A percentile compares a stretch with the other conserved stretches of the same genome.
Conservation (phyloP, 2,113 vertebrate species). For the Tamias sibiricus region DNA sequence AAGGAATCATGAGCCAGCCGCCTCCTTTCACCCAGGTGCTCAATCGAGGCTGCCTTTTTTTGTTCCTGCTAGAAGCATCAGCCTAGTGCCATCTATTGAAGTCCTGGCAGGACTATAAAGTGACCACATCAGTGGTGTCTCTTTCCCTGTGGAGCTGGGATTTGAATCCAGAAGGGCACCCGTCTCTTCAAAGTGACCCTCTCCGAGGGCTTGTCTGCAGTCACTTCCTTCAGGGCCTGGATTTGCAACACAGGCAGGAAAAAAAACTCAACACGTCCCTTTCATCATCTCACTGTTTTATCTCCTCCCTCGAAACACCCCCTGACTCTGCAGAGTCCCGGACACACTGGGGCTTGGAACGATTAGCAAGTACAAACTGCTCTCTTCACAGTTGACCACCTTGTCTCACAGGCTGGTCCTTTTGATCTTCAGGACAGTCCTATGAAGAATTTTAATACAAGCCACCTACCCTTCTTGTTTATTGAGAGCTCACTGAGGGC, state of each 20-base stretch:
- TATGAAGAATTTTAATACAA: neutral
- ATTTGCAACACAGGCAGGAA: neutral
- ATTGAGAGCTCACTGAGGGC: neutral
- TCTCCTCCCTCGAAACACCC: neutral
- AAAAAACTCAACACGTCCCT: no score
- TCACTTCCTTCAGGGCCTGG: neutral
- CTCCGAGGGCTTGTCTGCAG: neutral
- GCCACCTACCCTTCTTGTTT: neutral
- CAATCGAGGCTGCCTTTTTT: neutral
- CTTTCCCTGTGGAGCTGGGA: neutral
- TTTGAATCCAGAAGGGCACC: neutral
- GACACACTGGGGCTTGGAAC: neutral
- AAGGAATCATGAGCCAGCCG: neutral
- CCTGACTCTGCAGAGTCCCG: rapidly evolving
- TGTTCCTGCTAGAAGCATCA: neutral
- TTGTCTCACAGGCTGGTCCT: neutral
- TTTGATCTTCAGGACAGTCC: neutral
- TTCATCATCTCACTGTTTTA: neutral
- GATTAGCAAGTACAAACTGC: neutral
- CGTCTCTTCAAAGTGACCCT: constrained; percentile 32
- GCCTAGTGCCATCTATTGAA: neutral
- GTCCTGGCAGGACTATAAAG: neutral
- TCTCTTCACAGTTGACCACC: rapidly evolving
- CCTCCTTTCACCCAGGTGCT: neutral
- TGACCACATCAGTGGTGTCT: neutral